Percentiles rank a stretch among this genome's conserved stretches.
phyloP scores from a whole-genome alignment of 2,888 invertebrate species.

The Conops quadrifasciatus region DNA sequence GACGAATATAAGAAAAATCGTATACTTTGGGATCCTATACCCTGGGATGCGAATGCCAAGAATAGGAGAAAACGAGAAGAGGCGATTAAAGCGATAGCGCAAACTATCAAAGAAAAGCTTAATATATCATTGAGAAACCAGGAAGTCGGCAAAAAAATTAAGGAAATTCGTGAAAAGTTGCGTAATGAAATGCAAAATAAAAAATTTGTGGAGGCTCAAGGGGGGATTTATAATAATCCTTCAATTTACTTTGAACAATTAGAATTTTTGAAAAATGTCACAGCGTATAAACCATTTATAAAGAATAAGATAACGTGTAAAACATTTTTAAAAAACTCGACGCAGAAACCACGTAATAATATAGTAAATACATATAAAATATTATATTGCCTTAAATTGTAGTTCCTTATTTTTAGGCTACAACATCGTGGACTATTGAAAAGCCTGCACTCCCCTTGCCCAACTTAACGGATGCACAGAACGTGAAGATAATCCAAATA shows the following conservation, averaged over 20 bases:
- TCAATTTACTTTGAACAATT: constrained; percentile 56
- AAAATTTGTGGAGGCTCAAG: constrained; percentile 11
- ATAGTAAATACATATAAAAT: constrained; percentile 26
- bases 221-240: constrained; percentile 25
- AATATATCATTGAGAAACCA: constrained; percentile 22
- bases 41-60: constrained; percentile 21
- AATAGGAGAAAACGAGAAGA: constrained; percentile 30
- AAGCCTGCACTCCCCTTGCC: constrained; percentile 36
- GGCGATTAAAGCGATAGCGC: constrained; percentile 26
- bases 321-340: no score
- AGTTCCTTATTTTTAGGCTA: constrained; percentile 27
- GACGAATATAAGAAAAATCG: constrained; percentile 27
- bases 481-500: constrained; percentile 50
- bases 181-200: constrained; percentile 25
- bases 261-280: constrained; percentile 47
- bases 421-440: constrained; percentile 36
- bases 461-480: constrained; percentile 43
- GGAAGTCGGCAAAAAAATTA: constrained; percentile 24
- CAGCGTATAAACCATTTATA: constrained; percentile 32
- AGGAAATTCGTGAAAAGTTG: constrained; percentile 30
- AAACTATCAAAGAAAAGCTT: constrained; percentile 24
- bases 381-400: neutral
- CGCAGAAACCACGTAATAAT: constrained; percentile 33
- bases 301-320: no score
- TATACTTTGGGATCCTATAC: constrained; percentile 33